Conservation (phyloP, 2,113 vertebrate species). For the Malaclemys terrapin region DNA sequence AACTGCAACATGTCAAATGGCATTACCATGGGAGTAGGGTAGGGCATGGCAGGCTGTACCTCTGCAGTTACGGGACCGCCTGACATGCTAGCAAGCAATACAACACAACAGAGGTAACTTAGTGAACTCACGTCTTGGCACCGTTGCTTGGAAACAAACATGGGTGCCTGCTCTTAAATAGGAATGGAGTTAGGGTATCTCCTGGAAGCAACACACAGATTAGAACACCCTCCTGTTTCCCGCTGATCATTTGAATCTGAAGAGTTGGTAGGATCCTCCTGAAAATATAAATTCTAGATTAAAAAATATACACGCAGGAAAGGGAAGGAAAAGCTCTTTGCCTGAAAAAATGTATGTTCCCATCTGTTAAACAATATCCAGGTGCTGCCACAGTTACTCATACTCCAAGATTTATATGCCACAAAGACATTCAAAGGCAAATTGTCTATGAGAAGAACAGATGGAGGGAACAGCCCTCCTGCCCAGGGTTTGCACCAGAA, state of each 20-base stretch:
- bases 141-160: neutral
- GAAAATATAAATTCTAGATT: slow-evolving; percentile 32
- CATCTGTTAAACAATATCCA: slow-evolving; percentile 66
- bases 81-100: neutral
- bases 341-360: slow-evolving; percentile 47
- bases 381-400: slow-evolving; percentile 55
- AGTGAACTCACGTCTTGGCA: neutral
- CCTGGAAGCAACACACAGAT: neutral
- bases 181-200: neutral
- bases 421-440: slow-evolving; percentile 19
- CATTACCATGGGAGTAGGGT: neutral
- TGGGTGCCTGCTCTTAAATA: neutral
- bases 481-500: slow-evolving; percentile 52
- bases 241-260: neutral
- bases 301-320: slow-evolving; percentile 6
- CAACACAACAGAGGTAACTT: neutral
- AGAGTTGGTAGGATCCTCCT: neutral
- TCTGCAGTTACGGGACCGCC: neutral
- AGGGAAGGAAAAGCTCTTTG: slow-evolving; percentile 35
- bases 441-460: slow-evolving; percentile 60
- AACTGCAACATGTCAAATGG: neutral
- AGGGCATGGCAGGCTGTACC: neutral
- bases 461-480: slow-evolving; percentile 53
- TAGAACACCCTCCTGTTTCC: neutral
- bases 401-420: slow-evolving; percentile 68